phyloP scores from a whole-genome alignment of 2,888 invertebrate genomes.

The Ectemnius continuus region DNA sequence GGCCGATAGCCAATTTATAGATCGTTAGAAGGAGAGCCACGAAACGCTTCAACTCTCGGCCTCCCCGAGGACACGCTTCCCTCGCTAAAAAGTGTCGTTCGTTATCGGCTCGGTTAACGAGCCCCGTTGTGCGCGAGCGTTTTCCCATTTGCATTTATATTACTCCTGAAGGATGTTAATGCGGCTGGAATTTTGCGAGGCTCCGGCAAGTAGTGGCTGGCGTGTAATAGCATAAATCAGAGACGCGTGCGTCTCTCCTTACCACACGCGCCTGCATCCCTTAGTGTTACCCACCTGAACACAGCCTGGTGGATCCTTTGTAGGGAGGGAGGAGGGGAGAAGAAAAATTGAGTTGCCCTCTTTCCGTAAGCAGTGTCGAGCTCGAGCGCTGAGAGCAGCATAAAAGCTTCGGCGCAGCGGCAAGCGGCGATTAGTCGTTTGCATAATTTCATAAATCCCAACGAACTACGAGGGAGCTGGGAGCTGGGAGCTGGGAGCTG shows the following conservation, averaged over 20 bases:
- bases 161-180: conserved; percentile 7
- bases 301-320: not conserved
- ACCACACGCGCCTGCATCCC: not conserved
- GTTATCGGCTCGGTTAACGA: no score
- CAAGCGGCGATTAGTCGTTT: conserved; percentile 2
- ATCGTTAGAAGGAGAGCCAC: no score
- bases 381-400: not conserved
- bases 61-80: no score
- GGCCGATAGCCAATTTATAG: conserved; percentile 3
- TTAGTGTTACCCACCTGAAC: not conserved
- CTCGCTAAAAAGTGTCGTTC: no score
- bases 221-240: conserved; percentile 1
- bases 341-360: conserved; percentile 3
- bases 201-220: not conserved
- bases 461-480: not conserved
- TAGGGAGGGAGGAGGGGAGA: not conserved
- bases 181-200: conserved; percentile 3
- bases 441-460: not conserved
- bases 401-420: not conserved
- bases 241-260: not conserved
- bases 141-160: conserved; percentile 2
- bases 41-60: no score
- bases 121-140: no score
- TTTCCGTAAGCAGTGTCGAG: not conserved
- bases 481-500: no score